Evolutionary conservation across 2,113 vertebrate genomes (phyloP).

Genomic region (Hippocampus guttulatus): DNA sequence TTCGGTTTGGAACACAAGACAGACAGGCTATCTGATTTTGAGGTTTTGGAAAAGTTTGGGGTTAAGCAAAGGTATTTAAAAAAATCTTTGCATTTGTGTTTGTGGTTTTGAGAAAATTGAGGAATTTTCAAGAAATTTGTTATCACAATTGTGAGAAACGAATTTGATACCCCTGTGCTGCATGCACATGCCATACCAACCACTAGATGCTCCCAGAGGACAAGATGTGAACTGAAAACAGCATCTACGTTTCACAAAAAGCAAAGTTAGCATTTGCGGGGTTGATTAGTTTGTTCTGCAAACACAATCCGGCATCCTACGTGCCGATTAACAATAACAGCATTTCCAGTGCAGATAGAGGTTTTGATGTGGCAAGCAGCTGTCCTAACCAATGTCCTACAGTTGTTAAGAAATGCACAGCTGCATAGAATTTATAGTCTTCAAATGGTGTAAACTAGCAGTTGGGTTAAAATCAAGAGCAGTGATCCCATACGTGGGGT

Average conservation of each 20-base stretch:
- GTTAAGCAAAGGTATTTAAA: no score
- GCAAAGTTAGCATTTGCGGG: background rate
- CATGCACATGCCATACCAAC: background rate
- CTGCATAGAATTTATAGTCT: slow-evolving; percentile 28
- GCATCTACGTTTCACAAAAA: background rate
- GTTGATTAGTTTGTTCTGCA: background rate
- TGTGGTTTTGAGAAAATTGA: no score
- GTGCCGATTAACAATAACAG: slow-evolving; percentile 1
- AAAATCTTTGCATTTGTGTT: no score
- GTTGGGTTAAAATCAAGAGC: slow-evolving; percentile 49
- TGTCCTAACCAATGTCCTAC: slow-evolving; percentile 22
- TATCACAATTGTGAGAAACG: no score
- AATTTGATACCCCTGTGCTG: background rate
- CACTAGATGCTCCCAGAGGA: slow-evolving; percentile 53
- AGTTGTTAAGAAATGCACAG: slow-evolving; percentile 54
- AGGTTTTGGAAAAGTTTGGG: no score
- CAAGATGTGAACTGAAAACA: background rate
- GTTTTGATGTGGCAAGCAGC: slow-evolving; percentile 25
- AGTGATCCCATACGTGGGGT: slow-evolving; percentile 51
- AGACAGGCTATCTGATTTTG: no score
- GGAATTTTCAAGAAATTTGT: no score
- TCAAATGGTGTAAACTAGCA: slow-evolving; percentile 49
- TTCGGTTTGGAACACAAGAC: no score
- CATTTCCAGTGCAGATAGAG: background rate
- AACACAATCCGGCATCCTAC: slow-evolving; percentile 13